A percentile compares a stretch with the other conserved stretches of the same genome.
Conservation (phyloP, 2,888 invertebrate genomes). For the Megaustenia siamemsis region DNA sequence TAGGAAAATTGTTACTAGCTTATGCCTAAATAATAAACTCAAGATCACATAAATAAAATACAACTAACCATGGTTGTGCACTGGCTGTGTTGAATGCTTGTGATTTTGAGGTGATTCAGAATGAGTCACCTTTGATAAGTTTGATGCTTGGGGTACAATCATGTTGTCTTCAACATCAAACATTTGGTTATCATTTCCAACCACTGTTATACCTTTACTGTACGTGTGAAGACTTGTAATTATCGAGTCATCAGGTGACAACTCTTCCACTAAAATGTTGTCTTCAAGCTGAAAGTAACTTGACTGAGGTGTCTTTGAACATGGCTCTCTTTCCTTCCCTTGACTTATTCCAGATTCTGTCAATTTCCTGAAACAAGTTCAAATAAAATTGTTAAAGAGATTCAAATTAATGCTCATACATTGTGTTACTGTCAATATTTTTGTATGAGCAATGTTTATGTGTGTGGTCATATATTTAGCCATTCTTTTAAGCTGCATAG, state of each 20-base stretch:
- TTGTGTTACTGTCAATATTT: too few species aligned
- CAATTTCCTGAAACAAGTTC: background rate
- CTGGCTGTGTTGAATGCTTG: conserved; percentile 66
- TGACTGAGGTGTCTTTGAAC: conserved; percentile 57
- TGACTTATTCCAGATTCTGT: conserved; percentile 47
- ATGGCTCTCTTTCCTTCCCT: background rate
- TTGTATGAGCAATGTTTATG: too few species aligned
- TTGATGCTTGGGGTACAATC: background rate
- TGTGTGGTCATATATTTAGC: too few species aligned
- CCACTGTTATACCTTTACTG: background rate
- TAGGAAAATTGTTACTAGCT: too few species aligned
- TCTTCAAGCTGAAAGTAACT: conserved; percentile 70
- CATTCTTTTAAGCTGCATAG: too few species aligned
- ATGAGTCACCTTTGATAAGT: background rate
- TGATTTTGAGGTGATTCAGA: background rate
- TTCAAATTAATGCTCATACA: too few species aligned
- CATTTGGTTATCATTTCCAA: background rate
- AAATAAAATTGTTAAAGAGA: background rate
- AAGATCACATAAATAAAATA: too few species aligned
- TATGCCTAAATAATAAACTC: too few species aligned
- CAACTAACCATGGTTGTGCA: conserved; percentile 65
- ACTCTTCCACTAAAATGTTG: conserved; percentile 73
- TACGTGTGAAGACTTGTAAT: conserved; percentile 59
- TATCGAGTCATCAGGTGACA: conserved; percentile 69
- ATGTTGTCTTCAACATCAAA: background rate